phyloP scores from a whole-genome alignment of 1,140 invertebrate genomes.

The Drosophila pallidifrons region DNA sequence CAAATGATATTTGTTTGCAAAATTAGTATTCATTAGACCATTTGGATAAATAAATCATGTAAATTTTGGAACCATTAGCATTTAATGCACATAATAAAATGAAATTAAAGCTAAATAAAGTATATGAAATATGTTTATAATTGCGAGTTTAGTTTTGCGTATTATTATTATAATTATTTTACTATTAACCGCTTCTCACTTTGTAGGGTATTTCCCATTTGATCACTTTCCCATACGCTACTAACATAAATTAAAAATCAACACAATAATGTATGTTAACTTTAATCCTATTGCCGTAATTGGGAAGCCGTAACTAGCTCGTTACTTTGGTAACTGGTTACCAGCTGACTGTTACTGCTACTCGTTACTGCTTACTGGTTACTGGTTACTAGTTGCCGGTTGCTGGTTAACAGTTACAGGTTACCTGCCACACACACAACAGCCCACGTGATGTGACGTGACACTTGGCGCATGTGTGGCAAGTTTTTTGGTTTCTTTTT shows the following conservation, averaged over 20 bases:
- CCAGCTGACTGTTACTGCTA: neutral
- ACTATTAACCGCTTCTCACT: no score
- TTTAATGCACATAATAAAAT: no score
- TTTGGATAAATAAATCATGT: no score
- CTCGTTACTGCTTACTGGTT: slow-evolving; percentile 1
- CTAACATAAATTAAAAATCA: neutral
- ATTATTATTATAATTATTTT: no score
- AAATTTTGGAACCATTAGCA: no score
- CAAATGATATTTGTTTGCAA: no score
- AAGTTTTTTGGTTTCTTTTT: slow-evolving; percentile 7
- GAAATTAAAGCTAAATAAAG: no score
- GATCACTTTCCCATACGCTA: neutral
- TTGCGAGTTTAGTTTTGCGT: no score
- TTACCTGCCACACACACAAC: neutral
- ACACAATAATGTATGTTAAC: neutral
- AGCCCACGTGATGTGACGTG: slow-evolving; percentile 22
- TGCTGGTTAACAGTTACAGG: neutral
- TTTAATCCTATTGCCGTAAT: slow-evolving; percentile 11
- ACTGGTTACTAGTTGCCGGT: neutral
- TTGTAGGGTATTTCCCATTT: no score
- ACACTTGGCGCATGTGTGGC: slow-evolving; percentile 23
- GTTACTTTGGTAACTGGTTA: slow-evolving; percentile 16
- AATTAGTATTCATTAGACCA: no score
- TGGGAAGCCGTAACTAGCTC: slow-evolving; percentile 5
- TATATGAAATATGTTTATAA: no score